phyloP scores from a whole-genome alignment of 2,797 vertebrate genomes.

The Lithobates sylvaticus region DNA sequence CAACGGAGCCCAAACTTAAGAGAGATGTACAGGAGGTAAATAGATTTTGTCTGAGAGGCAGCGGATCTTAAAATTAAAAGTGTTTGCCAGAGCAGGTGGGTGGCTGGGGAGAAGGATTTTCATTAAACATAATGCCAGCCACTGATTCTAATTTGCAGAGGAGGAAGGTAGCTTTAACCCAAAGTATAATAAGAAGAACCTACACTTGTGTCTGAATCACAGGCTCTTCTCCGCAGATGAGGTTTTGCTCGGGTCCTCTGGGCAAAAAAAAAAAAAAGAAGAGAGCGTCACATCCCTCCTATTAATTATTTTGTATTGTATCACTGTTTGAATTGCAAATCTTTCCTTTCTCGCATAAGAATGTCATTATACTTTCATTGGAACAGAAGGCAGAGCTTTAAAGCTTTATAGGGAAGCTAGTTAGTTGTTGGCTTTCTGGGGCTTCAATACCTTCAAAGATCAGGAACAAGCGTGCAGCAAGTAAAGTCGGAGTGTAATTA shows the following conservation, averaged over 20 bases:
- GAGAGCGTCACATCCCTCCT: background rate
- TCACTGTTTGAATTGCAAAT: conserved; percentile 34
- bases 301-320: conserved; percentile 20
- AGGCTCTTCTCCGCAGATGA: background rate
- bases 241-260: conserved; percentile 2
- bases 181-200: conserved; percentile 33
- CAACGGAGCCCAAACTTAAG: conserved; percentile 29
- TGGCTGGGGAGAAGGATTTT: conserved; percentile 41
- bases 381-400: background rate
- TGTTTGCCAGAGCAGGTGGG: conserved; percentile 27
- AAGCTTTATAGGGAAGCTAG: background rate
- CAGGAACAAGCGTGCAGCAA: background rate
- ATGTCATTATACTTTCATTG: conserved; percentile 16
- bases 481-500: background rate
- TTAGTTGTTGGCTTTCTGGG: background rate
- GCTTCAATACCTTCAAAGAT: background rate
- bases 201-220: background rate
- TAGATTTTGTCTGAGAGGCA: conserved; percentile 35
- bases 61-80: conserved; percentile 51
- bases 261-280: background rate
- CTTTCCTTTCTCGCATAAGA: background rate
- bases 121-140: conserved; percentile 53
- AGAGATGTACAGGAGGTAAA: conserved; percentile 52
- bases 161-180: conserved; percentile 34
- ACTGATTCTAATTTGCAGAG: conserved; percentile 46